phyloP scores from a whole-genome alignment of 2,113 vertebrate genomes.

The Caretta caretta region DNA sequence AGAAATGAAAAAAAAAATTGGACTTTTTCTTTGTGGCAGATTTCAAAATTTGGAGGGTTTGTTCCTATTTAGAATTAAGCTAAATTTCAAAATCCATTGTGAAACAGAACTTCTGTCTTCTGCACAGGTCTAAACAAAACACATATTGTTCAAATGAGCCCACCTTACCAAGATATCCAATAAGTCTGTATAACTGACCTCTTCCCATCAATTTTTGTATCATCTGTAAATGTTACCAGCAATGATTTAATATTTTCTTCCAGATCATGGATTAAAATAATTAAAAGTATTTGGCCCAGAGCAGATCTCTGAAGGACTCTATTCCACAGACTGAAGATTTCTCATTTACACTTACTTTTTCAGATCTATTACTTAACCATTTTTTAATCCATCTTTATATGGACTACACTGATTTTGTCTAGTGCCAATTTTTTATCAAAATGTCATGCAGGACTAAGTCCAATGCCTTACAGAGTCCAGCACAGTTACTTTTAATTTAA shows the following conservation, averaged over 20 bases:
- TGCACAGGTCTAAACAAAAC: not conserved
- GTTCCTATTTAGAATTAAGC: not conserved
- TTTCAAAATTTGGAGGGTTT: not conserved
- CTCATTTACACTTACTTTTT: not conserved
- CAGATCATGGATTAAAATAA: not conserved
- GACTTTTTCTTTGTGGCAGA: not conserved
- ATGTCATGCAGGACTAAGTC: accelerated
- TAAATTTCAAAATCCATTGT: not conserved
- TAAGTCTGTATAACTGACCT: not conserved
- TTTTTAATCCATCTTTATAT: not conserved
- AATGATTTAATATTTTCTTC: not conserved
- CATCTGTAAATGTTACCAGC: not conserved
- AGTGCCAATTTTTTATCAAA: conserved; percentile 14
- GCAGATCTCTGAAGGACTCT: not conserved
- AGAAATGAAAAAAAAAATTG: no score
- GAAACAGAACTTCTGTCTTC: not conserved
- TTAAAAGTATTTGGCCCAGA: not conserved
- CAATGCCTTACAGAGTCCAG: not conserved
- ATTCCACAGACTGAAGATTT: not conserved
- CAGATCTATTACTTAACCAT: not conserved
- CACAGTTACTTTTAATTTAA: not conserved
- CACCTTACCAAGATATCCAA: not conserved
- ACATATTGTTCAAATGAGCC: not conserved
- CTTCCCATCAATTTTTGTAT: not conserved
- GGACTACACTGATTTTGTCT: not conserved